Evolutionary conservation across 2,797 vertebrate species (phyloP), one percentile per base, ranked within the genome.

Genomic region (Choloepus didactylus): DNA sequence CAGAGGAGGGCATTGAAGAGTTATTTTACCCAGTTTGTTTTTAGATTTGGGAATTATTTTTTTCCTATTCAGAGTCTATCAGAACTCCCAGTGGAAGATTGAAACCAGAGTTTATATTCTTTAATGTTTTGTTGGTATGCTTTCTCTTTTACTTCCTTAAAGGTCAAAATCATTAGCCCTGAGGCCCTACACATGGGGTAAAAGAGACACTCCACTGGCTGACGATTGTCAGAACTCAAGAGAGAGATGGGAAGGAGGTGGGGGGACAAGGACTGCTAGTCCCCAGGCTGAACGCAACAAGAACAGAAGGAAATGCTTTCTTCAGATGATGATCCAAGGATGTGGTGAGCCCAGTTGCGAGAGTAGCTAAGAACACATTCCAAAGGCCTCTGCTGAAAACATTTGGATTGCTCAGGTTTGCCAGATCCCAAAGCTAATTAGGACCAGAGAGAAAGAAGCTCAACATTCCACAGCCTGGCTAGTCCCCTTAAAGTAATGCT

Each of bases 371-470:
- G 92, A 84, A 60, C 35, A 56, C 66, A 7, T 76, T 75, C 91
- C 91, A 87, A 67, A 38, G 35, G 14, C 49, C 25, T 95, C 67
- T 59, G 86, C n/a, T 60, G 79, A 85, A 80, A 0, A 27, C 66
- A 67, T 81, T 72, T 16, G 75, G 67, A 38, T 64, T 19, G 4
- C 14, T 35, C 2, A 29, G 79, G 3, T 88, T 95, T 92, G 41
- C 82, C 88, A 95, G 88, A 89, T 67, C 79, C 59, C 73, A 64
- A 46, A 80, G 75, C 79, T 96, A 91, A 94, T 97, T 81, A 94
- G 85, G 69, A 83, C 70, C 93, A 94, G 79, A 29, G 41, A 77
- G 23, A 91, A 94, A 84, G 76, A 94, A 88, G 59, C 80, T 89
- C 60, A 73, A n/a, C 79, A 64, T 95, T 72, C 79, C 23, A 23